A percentile compares a stretch with the other conserved stretches of the same genome.
These are phyloP conservation scores for Ianthella basta DNA, from an alignment of 37 sponge, comb jelly and placozoan genomes.

Conservation along the genomic window DNA sequence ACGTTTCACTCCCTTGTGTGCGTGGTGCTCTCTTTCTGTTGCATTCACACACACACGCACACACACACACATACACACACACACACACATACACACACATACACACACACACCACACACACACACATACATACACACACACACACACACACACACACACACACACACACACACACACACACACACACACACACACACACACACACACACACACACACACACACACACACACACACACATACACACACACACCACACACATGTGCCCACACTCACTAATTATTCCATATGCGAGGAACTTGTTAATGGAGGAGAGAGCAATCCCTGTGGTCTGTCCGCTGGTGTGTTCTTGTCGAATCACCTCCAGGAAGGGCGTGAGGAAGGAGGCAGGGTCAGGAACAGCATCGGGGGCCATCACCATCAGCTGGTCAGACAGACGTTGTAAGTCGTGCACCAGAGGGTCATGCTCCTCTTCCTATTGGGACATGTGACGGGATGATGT, in stretches of 20 bases:
- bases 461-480: constrained; percentile 67
- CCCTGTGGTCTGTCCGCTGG: constrained; percentile 92
- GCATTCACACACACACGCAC: constrained; percentile 4
- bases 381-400: constrained; percentile 21
- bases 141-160: background rate
- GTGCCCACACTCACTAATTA: too few relatives aligned
- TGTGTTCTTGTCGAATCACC: constrained; percentile 85
- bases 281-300: constrained; percentile 87
- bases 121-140: background rate
- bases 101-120: background rate
- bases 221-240: background rate
- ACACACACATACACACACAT: background rate
- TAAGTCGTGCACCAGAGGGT: constrained; percentile 60
- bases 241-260: too few relatives aligned
- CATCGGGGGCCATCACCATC: background rate
- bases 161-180: constrained; percentile 24
- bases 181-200: constrained; percentile 9
- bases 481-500: too few relatives aligned
- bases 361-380: constrained; percentile 81
- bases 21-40: too few relatives aligned
- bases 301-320: constrained; percentile 89
- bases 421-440: constrained; percentile 37
- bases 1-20: too few relatives aligned
- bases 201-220: constrained; percentile 5
- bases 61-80: constrained; percentile 15